Percentiles rank a stretch among this genome's conserved stretches.
phyloP scores from a whole-genome alignment of 2,797 vertebrate genomes.

The Rhincodon typus region DNA sequence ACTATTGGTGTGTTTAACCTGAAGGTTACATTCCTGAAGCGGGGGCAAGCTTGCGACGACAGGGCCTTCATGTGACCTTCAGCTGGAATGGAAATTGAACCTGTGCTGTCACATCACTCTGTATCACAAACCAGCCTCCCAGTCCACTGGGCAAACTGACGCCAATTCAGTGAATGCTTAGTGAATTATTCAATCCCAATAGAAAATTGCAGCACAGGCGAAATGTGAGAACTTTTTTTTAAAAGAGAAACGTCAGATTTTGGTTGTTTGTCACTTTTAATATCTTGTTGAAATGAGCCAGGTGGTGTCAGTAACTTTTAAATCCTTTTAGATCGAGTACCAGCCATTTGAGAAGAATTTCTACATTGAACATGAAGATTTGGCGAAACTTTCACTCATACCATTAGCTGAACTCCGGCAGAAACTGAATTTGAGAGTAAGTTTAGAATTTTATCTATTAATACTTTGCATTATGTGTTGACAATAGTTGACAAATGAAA shows the following conservation, averaged over 20 bases:
- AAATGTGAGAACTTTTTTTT: not conserved
- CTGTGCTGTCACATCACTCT: too few species aligned
- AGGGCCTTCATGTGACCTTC: too few species aligned
- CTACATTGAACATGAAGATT: slow-evolving; percentile 91
- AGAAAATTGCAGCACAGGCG: not conserved
- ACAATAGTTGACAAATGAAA: not conserved
- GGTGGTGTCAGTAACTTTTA: not conserved
- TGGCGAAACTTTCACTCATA: slow-evolving; percentile 70
- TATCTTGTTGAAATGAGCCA: not conserved
- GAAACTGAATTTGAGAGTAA: slow-evolving; percentile 88
- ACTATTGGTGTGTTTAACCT: too few species aligned
- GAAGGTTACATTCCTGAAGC: too few species aligned
- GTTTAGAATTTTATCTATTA: slow-evolving; percentile 42
- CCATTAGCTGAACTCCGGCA: slow-evolving; percentile 82
- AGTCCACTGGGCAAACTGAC: too few species aligned
- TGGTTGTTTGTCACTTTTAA: not conserved
- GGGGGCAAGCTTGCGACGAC: too few species aligned
- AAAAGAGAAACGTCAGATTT: not conserved
- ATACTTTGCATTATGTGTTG: not conserved
- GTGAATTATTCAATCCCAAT: not conserved
- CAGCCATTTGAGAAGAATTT: slow-evolving; percentile 97
- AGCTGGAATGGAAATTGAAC: too few species aligned
- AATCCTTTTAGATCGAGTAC: slow-evolving; percentile 79
- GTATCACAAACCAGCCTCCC: too few species aligned
- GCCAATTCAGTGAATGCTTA: not conserved